Base-by-base conservation (phyloP, 2,888 invertebrate species). In the Chymomyza caudatula region DNA sequence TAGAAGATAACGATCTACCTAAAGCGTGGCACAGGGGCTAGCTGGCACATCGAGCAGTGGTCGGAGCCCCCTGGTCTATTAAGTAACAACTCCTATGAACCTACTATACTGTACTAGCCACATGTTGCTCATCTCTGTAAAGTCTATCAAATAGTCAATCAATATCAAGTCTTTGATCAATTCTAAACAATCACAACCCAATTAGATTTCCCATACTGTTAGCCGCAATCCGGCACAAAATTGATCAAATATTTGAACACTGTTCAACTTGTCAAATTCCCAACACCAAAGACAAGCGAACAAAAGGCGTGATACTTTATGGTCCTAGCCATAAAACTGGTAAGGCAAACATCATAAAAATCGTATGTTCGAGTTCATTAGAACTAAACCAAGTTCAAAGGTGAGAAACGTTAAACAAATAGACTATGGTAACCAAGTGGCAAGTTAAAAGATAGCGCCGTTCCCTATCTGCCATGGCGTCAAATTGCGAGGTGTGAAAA, bases 401-500 rank as follows among this genome's bases (percentile, higher is more conserved):
- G 84, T 77, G 86, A 74, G 86, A 85, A 80, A 67, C 17, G 52
- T 65, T 82, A 71, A 63, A 67, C 63, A 77, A 80, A 80, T 80
- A 79, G 67, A 71, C 51, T 60, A 62, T 23, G 53, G 22, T 71
- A 81, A 81, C 82, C 81, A 78, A 79, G 85, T 63, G 78, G 61
- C 73, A 75, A 73, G 47, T 47, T 47, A 47, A 19, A 17, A 74
- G 73, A 67, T 75, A 84, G 83, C 79, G 79, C 80, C 86, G 83
- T 64, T 73, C 63, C n/a, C 4, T 15, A 4, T n/a, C n/a, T 17
- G 29, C 2, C 47, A 47, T 19, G 69, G 77, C 73, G 86, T 73
- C 84, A 80, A 80, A 53, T 37, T 84, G 69, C 60, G 15, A 80
- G 81, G 86, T 80, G 80, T 84, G 81, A 80, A 37, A 37, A 81